phyloP scores from a whole-genome alignment of 2,797 vertebrate species.

The Oreochromis mossambicus region DNA sequence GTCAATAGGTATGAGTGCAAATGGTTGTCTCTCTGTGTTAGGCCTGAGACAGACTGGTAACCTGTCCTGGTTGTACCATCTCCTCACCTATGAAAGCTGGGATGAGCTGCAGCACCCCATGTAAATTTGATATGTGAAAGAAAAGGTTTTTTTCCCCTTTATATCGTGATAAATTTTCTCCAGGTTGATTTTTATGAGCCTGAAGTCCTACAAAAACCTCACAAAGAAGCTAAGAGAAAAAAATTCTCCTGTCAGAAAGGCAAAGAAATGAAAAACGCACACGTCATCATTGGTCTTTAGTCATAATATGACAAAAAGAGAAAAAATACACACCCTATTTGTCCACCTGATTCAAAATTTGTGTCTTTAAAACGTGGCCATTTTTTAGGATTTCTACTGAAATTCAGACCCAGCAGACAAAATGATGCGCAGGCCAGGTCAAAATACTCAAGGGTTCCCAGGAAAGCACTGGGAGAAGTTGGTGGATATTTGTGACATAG shows the following conservation, averaged over 20 bases:
- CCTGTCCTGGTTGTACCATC: neutral
- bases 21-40: neutral
- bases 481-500: constrained; percentile 46
- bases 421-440: neutral
- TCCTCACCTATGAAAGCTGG: neutral
- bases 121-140: neutral
- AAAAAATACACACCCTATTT: neutral
- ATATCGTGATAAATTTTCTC: neutral
- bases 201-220: neutral
- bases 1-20: neutral
- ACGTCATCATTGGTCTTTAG: accelerated
- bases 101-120: neutral
- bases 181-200: neutral
- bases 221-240: neutral
- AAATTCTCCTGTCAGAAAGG: neutral
- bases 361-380: neutral
- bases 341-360: neutral
- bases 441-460: constrained; percentile 29
- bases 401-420: neutral
- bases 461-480: constrained; percentile 31
- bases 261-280: neutral
- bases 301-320: neutral
- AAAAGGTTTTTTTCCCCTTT: neutral
- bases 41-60: neutral
- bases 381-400: neutral